A percentile compares a stretch with the other conserved stretches of the same genome.
Conservation (phyloP, 2,888 invertebrate species). For the Ferrisia virgata region DNA sequence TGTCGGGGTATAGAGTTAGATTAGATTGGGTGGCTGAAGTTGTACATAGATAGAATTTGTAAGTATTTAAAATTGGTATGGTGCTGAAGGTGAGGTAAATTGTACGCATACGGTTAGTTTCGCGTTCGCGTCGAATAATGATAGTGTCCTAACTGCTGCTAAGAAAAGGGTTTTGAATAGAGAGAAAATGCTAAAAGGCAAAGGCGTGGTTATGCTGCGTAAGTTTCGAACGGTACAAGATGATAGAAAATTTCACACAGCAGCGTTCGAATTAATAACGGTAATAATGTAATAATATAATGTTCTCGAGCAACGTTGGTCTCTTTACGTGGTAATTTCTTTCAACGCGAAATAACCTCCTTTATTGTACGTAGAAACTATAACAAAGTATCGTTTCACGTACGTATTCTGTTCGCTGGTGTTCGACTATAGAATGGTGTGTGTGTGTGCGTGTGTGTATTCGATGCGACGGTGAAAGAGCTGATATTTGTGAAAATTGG, state of each 20-base stretch:
- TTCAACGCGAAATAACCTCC: conserved; percentile 13
- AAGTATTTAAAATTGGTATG: background rate
- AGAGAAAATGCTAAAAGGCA: conserved; percentile 6
- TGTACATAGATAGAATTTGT: background rate
- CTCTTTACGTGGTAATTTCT: conserved; percentile 16
- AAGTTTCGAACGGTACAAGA: conserved; percentile 8
- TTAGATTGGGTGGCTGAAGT: background rate
- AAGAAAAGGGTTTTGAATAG: conserved; percentile 4
- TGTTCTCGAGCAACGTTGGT: conserved; percentile 13
- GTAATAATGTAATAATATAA: conserved; percentile 29
- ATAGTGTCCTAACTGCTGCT: background rate
- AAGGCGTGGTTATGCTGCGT: conserved; percentile 7
- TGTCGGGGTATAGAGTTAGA: too few relatives aligned
- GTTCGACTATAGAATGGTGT: too few relatives aligned
- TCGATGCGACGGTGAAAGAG: background rate
- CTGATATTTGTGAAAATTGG: conserved; percentile 8
- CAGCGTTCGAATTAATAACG: conserved; percentile 1
- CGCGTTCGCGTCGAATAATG: background rate
- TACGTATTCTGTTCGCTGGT: too few relatives aligned
- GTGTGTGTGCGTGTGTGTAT: background rate
- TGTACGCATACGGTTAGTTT: background rate
- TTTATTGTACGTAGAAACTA: conserved; percentile 17
- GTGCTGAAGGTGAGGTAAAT: background rate
- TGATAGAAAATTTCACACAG: background rate
- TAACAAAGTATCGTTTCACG: background rate